phyloP scores from a whole-genome alignment of 1,140 invertebrate genomes.

The Drosophila miranda region DNA sequence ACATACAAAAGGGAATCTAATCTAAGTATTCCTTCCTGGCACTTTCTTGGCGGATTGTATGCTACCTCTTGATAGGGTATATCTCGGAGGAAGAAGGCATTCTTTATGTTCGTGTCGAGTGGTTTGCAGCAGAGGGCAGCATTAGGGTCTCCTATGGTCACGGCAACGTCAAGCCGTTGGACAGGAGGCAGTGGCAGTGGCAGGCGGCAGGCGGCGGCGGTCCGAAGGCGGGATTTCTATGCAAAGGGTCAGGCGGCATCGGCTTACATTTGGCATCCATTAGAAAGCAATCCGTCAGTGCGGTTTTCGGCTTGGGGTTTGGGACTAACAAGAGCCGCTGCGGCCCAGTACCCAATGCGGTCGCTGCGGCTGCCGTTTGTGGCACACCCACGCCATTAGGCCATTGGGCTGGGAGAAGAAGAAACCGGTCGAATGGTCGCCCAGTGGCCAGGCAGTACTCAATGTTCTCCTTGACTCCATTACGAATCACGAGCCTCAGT shows the following conservation, averaged over 20 bases:
- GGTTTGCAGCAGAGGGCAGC: neutral
- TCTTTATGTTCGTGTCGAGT: conserved; percentile 24
- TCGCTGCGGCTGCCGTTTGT: conserved; percentile 17
- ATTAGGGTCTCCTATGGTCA: conserved; percentile 52
- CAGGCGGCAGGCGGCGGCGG: neutral
- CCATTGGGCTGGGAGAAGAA: conserved; percentile 10
- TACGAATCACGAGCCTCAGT: conserved; percentile 71
- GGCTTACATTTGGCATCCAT: conserved; percentile 67
- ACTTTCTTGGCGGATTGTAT: too few relatives aligned
- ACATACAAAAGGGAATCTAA: too few relatives aligned
- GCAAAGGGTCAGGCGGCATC: conserved; percentile 65
- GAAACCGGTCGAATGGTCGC: conserved; percentile 30
- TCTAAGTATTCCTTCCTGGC: too few relatives aligned
- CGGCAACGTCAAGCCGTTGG: conserved; percentile 44
- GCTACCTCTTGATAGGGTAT: neutral
- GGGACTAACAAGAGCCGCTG: conserved; percentile 62
- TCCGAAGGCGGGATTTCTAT: neutral
- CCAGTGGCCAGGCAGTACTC: conserved; percentile 16
- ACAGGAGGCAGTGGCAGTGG: neutral
- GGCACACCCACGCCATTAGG: conserved; percentile 52
- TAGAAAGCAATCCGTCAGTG: conserved; percentile 79
- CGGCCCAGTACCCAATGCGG: conserved; percentile 26
- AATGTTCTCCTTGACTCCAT: conserved; percentile 79
- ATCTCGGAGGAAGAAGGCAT: neutral
- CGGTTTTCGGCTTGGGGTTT: conserved; percentile 31